Evolutionary conservation across 2,888 invertebrate genomes (phyloP).

Genomic region (Rhagium mordax): DNA sequence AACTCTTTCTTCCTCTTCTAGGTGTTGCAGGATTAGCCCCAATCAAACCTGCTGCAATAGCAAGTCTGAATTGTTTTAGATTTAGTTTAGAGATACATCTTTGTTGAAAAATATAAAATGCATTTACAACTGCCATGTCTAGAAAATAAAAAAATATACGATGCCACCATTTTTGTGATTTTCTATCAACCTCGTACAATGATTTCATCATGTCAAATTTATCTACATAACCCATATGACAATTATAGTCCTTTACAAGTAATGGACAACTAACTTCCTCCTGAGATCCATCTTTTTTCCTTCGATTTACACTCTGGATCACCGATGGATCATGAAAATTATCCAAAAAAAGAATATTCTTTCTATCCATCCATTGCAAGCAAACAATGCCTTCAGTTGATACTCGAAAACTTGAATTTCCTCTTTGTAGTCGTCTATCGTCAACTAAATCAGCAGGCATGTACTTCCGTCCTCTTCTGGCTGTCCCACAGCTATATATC

Average conservation of each 20-base stretch:
- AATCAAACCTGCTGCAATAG: background rate
- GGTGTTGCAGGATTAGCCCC: too few relatives aligned
- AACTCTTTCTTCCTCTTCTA: background rate
- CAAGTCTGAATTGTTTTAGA: background rate
- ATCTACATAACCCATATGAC: conserved; percentile 54
- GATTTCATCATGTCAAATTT: conserved; percentile 57
- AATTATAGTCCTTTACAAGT: background rate
- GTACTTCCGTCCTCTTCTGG: background rate
- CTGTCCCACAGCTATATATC: conserved; percentile 11
- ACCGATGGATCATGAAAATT: conserved; percentile 5
- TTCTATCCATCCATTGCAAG: conserved; percentile 3
- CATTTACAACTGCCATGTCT: background rate
- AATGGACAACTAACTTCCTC: background rate
- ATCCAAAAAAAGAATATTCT: background rate
- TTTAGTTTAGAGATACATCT: too few relatives aligned
- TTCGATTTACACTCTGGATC: too few relatives aligned
- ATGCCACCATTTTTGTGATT: conserved; percentile 61
- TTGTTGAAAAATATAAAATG: too few relatives aligned
- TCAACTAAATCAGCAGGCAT: conserved; percentile 7
- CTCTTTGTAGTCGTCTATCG: background rate
- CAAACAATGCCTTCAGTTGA: conserved; percentile 1
- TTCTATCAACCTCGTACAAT: too few relatives aligned
- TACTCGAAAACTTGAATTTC: background rate
- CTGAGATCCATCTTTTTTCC: too few relatives aligned
- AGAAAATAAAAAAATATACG: conserved; percentile 33